Conservation (phyloP, 2,113 vertebrate species). For the Gila orcuttii region DNA sequence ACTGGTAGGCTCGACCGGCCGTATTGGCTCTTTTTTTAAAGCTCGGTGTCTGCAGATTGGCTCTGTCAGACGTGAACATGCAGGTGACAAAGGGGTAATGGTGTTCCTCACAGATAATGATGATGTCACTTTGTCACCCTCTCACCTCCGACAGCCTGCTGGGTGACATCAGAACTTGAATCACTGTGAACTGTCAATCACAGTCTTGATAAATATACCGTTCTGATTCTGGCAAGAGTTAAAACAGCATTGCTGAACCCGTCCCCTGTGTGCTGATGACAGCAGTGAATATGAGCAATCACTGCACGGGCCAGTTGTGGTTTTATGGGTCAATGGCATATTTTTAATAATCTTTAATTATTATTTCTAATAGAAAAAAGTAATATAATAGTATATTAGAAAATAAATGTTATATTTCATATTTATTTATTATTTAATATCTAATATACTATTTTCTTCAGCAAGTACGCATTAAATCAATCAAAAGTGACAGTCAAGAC, state of each 20-base stretch:
- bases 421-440: too few relatives aligned
- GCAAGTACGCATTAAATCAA: neutral
- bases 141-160: slow-evolving; percentile 34
- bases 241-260: neutral
- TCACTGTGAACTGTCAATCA: neutral
- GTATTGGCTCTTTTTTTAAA: neutral
- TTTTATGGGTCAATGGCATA: neutral
- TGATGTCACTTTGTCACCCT: slow-evolving; percentile 66
- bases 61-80: neutral
- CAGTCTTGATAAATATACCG: neutral
- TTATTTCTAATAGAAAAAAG: too few relatives aligned
- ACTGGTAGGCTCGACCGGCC: neutral
- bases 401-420: too few relatives aligned
- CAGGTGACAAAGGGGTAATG: slow-evolving; percentile 36
- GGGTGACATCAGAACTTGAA: slow-evolving; percentile 36
- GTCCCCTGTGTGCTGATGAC: slow-evolving; percentile 2
- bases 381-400: too few relatives aligned
- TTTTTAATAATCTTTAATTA: neutral
- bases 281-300: neutral
- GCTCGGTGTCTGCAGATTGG: neutral
- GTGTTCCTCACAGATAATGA: slow-evolving; percentile 41
- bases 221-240: neutral
- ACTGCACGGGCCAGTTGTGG: neutral
- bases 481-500: neutral
- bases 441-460: neutral